Evolutionary conservation across 1,140 invertebrate species (phyloP), one percentile per base, ranked within the genome.

Genomic region (Hormaphis cornu): DNA sequence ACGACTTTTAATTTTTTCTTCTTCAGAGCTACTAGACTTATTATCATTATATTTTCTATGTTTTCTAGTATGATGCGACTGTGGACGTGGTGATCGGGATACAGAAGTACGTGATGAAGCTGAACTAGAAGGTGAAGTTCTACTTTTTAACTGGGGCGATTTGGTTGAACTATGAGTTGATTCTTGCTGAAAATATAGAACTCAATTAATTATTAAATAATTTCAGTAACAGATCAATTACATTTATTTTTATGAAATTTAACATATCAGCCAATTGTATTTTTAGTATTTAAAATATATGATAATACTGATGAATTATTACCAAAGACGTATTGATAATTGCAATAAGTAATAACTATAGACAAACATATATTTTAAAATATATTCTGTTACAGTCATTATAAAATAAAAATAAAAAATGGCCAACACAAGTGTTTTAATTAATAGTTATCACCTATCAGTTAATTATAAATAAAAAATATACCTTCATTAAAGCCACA

Each of bases 1-100:
- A 70, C 69, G 52, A 63, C 35, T 69, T 71, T 72, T 26, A 66
- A 52, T 61, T 54, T 73, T 71, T 71, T 72, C 69, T 40, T 44
- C 35, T 14, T 53, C 61, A 7, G 71, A 53, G 30, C 61, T 66
- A 22, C 44, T 66, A n/a, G 28, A 22, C 40, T 66, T 66, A 22
- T 14, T 22, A 66, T 66, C 28, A 33, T 28, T 66, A 66, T 22
- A 44, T 7, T 20, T 66, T 33, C 20, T 14, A 48, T 35, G 26
- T 66, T 66, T 66, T 14, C 28, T 33, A 12, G 42, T 30, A 35
- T 16, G 18, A 35, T n/a, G 28, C 50, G 44, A 22, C 24, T 14
- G 26, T 4, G 61, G 30, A 24, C 18, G 26, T 4, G 61, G 30
- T 16, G 30, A 35, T 2, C 14, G 26, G 3, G 61, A 66, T 14